Base-by-base conservation (phyloP, 2,113 vertebrate species). In the Fukomys damarensis region DNA sequence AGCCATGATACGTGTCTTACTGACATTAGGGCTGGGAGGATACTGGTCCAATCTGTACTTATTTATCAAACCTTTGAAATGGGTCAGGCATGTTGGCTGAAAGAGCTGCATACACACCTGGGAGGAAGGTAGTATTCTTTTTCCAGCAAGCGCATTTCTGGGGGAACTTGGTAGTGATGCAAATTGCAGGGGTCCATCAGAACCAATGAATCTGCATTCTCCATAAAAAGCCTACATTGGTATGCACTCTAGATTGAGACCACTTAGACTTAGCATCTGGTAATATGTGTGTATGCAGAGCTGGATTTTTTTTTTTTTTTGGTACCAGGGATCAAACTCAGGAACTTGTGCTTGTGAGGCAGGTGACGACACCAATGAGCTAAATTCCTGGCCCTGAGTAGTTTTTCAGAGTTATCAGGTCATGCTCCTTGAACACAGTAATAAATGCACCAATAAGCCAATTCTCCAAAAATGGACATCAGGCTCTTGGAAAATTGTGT, bases 181-280 rank as follows among this genome's bases (percentile, higher is more conserved):
- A 91, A 30, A 46, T 86, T 74, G 22, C 61, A 94, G 84, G 17
- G 17, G 32, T 86, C 49, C 24, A 16, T 16, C 54, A 88, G 87
- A 83, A 86, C 20, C 16, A 94, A 20, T 93, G 54, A 79, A 22
- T 35, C 26, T 91, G 8, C 12, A 38, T 93, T 74, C 91, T 88
- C 87, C 82, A 59, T 35, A 86, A 88, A 96, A 95, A 35, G 3
- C 56, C 28, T 79, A 83, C 30, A 63, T 61, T 63, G 35, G 66
- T 87, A 26, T 59, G 56, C 24, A 68, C 38, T 79, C n/a, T n/a
- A 79, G 20, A 89, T 88, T 91, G 79, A 94, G 82, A 89, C 41
- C 17, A 28, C 70, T 59, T 94, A 92, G 11, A 90, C 70, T 82
- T 92, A 90, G 28, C 95, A 85, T 80, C 92, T 95, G 91, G 91